Base-by-base conservation (phyloP, 2,797 vertebrate species). In the Cetoscarus ocellatus region DNA sequence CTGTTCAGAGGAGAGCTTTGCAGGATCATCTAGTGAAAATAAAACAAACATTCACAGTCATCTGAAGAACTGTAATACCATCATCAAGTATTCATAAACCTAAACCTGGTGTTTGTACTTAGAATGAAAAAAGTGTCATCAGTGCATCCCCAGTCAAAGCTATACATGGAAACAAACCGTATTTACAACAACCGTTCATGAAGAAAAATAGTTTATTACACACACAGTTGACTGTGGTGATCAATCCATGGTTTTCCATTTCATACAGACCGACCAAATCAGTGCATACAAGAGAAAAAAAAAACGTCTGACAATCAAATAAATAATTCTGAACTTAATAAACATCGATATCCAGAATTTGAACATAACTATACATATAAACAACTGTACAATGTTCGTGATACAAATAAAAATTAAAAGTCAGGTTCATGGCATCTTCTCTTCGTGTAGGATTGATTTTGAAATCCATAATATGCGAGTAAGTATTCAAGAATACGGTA, bases 201-300 rank as follows among this genome's bases (percentile, higher is more conserved):
- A 79, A 74, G 44, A 58, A 84, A 88, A 86, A 45, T 65, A 72
- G 69, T 89, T 92, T 86, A 90, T 84, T 88, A 54, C 77, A 86
- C 85, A 88, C 88, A 86, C 83, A 86, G 71, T 57, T 62, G 77
- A 78, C 75, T 73, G 49, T 88, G 87, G 85, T 92, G 95, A 94
- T 95, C 96, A 90, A 76, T 96, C 94, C 86, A 90, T 91, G 93
- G 90, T 68, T 82, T 19, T 14, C 89, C 87, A 95, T 89, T 87
- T 97, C 96, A 96, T 94, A 87, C 90, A 94, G 95, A 97, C 95
- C 95, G 88, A 80, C 73, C 91, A 89, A 89, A 84, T 73, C 56
- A 38, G 66, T 77, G 75, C 17, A 5, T 73, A 81, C 66, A 86
- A 71, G 57, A 72, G 17, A 61, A 15, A 19, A 64, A 55, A 34